These are phyloP conservation scores for Iphiclides podalirius DNA, from an alignment of 2,888 invertebrate species.

Conservation along the genomic window DNA sequence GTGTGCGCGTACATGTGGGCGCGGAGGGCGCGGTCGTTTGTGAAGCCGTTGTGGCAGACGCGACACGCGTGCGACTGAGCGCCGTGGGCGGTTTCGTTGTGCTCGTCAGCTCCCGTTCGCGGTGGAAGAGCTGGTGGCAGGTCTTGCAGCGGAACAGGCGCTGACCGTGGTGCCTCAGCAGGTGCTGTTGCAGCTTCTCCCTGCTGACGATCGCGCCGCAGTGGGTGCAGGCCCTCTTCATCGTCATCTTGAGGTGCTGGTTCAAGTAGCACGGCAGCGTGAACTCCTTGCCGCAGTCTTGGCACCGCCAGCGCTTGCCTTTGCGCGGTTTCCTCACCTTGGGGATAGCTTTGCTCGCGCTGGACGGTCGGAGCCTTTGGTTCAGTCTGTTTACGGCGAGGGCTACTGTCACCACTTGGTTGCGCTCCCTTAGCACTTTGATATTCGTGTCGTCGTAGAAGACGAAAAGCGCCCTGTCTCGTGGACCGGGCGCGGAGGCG, in stretches of 20 bases:
- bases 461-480: slow-evolving; percentile 47
- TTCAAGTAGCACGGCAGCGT: slow-evolving; percentile 41
- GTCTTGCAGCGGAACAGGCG: slow-evolving; percentile 36
- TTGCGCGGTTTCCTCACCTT: slow-evolving; percentile 2
- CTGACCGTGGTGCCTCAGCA: slow-evolving; percentile 38
- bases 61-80: slow-evolving; percentile 38
- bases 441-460: slow-evolving; percentile 37
- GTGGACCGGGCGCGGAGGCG: slow-evolving; percentile 32
- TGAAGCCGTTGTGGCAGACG: slow-evolving; percentile 49
- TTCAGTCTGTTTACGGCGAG: slow-evolving; percentile 40
- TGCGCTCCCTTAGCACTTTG: slow-evolving; percentile 39
- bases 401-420: slow-evolving; percentile 26
- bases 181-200: slow-evolving; percentile 45
- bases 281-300: slow-evolving; percentile 50
- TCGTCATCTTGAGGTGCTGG: slow-evolving; percentile 48
- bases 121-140: slow-evolving; percentile 49
- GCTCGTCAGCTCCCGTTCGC: slow-evolving; percentile 31
- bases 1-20: slow-evolving; percentile 56
- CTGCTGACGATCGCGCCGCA: slow-evolving; percentile 46
- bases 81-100: slow-evolving; percentile 38
- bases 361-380: background rate
- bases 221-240: slow-evolving; percentile 43
- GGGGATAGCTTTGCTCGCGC: slow-evolving; percentile 13
- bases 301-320: slow-evolving; percentile 37
- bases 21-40: slow-evolving; percentile 46